Evolutionary conservation across 2,888 invertebrate species (phyloP).

Genomic region (Sinohyriopsis cumingii): DNA sequence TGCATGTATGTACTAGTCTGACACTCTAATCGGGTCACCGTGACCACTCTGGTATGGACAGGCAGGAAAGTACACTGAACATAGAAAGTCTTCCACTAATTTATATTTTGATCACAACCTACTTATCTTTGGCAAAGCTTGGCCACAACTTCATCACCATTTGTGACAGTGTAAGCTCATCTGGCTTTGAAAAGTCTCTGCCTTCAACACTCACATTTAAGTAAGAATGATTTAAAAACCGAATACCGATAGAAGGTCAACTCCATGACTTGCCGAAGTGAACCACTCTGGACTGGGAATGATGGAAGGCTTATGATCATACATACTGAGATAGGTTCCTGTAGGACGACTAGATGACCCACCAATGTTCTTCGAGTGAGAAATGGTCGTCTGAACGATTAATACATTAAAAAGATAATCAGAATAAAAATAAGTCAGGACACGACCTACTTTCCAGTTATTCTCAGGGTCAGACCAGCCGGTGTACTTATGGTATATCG

Average conservation of each 20-base stretch:
- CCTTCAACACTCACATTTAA: conserved; percentile 85
- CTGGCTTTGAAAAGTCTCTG: conserved; percentile 52
- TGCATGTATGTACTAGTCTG: too few relatives aligned
- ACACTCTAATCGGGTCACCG: too few relatives aligned
- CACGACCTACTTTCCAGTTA: conserved; percentile 12
- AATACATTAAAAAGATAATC: conserved; percentile 39
- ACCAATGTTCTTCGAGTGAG: conserved; percentile 13
- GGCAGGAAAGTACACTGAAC: too few relatives aligned
- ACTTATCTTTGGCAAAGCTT: conserved; percentile 64
- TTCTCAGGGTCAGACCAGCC: conserved; percentile 24
- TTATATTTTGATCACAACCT: too few relatives aligned
- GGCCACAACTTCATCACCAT: conserved; percentile 95
- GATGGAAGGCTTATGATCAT: conserved; percentile 79
- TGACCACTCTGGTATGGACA: too few relatives aligned
- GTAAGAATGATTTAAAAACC: conserved; percentile 83
- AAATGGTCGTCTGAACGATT: conserved; percentile 18
- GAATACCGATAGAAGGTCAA: conserved; percentile 94
- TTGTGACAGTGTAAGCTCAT: conserved; percentile 87
- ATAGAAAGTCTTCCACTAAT: too few relatives aligned
- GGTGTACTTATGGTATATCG: conserved; percentile 28
- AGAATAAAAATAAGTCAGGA: conserved; percentile 28
- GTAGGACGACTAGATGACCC: not conserved
- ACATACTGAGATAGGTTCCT: conserved; percentile 31
- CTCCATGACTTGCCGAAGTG: conserved; percentile 91
- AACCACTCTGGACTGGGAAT: conserved; percentile 94